These are phyloP conservation scores for Microcaecilia unicolor DNA, from an alignment of 2,797 vertebrate species.

Conservation along the genomic window DNA sequence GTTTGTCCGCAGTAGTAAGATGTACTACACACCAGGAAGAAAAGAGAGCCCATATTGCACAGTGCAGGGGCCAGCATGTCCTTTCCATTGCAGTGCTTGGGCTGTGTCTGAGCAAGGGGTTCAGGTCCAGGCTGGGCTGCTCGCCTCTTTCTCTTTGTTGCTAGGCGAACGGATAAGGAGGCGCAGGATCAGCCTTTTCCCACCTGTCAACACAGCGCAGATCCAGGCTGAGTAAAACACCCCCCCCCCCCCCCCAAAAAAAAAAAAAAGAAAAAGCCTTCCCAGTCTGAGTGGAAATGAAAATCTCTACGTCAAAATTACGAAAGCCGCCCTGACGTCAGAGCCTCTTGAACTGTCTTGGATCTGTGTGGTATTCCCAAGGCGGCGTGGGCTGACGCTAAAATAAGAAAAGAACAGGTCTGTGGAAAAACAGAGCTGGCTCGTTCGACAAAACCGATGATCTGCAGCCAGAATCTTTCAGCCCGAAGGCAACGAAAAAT, in stretches of 20 bases:
- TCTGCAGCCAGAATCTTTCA: too few relatives aligned
- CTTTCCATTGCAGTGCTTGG: constrained; percentile 53
- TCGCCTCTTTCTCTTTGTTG: constrained; percentile 4
- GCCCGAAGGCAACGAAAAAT: too few relatives aligned
- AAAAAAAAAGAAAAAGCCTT: constrained; percentile 26
- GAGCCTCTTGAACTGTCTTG: constrained; percentile 63
- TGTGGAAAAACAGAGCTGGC: too few relatives aligned
- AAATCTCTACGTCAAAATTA: constrained; percentile 79
- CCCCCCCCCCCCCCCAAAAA: too few relatives aligned
- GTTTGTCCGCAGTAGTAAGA: constrained; percentile 52
- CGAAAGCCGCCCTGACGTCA: constrained; percentile 83
- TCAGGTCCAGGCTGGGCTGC: background rate
- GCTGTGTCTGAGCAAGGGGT: background rate
- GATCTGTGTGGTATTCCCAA: constrained; percentile 57
- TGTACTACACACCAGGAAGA: constrained; percentile 38
- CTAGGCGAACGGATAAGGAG: constrained; percentile 11
- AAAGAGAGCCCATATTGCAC: constrained; percentile 55
- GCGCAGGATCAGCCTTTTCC: constrained; percentile 13
- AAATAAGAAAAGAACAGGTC: constrained; percentile 17
- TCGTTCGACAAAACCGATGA: too few relatives aligned
- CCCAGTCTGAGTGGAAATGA: constrained; percentile 49
- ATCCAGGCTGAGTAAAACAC: background rate
- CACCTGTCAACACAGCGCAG: constrained; percentile 17
- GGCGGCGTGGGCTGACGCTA: constrained; percentile 34
- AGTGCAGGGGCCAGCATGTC: constrained; percentile 54